Conservation (phyloP, 2,888 invertebrate species). For the Diabrotica balteata region DNA sequence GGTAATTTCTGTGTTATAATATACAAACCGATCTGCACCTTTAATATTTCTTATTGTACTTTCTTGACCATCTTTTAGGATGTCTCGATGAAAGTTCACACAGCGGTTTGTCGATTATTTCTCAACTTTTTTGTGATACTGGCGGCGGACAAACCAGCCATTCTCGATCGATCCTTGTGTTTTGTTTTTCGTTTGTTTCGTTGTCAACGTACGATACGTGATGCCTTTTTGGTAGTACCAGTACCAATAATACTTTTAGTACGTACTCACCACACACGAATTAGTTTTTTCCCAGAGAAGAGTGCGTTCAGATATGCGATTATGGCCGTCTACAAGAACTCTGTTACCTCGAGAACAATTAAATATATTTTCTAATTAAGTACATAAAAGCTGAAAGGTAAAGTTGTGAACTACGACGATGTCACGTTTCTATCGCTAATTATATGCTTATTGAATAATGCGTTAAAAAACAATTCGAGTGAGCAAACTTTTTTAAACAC, state of each 20-base stretch:
- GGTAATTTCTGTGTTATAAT: no score
- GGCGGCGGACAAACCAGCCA: slow-evolving; percentile 4
- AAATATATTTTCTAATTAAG: background rate
- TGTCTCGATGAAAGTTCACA: no score
- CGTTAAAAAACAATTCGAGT: no score
- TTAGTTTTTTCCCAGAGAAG: background rate
- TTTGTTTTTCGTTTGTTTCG: slow-evolving; percentile 4
- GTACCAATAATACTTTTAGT: background rate
- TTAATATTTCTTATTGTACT: no score
- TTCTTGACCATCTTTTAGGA: no score
- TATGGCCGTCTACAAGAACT: background rate
- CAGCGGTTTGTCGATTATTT: no score
- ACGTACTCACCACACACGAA: slow-evolving; percentile 7
- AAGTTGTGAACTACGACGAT: no score
- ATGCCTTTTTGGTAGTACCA: slow-evolving; percentile 8
- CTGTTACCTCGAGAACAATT: background rate
- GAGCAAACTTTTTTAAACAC: no score
- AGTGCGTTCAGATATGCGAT: no score
- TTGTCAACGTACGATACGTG: background rate
- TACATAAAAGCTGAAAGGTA: no score
- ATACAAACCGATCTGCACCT: no score
- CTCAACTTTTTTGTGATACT: background rate
- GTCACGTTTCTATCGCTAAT: background rate
- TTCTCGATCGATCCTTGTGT: background rate
- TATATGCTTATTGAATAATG: no score